These are phyloP conservation scores for Odontophorus gujanensis DNA, from an alignment of 2,113 vertebrate genomes.

Conservation along the genomic window DNA sequence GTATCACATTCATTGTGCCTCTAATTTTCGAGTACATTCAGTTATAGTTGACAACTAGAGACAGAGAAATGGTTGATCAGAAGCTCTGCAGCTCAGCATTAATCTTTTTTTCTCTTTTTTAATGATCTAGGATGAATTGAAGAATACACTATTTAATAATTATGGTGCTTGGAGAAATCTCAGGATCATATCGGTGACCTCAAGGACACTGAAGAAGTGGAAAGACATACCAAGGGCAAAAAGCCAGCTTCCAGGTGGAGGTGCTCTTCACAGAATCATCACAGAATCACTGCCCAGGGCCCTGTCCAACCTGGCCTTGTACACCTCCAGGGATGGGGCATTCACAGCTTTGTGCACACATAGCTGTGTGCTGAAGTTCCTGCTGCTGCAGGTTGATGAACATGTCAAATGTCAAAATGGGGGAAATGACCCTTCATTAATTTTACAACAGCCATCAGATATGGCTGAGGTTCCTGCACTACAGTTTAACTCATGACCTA, in stretches of 20 bases:
- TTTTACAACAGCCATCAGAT: background rate
- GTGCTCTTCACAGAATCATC: background rate
- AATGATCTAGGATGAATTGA: background rate
- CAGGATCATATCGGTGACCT: background rate
- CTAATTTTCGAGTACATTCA: background rate
- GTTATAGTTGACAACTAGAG: too few relatives aligned
- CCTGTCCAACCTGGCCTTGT: too few relatives aligned
- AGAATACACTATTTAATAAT: background rate
- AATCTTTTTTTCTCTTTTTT: background rate
- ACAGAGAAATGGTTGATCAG: background rate
- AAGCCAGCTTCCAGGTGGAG: background rate
- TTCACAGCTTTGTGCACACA: too few relatives aligned
- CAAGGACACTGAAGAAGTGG: background rate
- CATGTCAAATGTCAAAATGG: rapidly evolving
- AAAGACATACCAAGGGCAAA: background rate
- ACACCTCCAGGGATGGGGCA: too few relatives aligned
- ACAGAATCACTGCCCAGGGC: background rate
- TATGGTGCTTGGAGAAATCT: background rate
- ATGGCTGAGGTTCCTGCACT: background rate
- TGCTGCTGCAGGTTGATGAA: background rate
- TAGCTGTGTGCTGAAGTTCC: background rate
- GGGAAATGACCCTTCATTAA: background rate
- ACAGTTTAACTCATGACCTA: background rate
- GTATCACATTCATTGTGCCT: rapidly evolving
- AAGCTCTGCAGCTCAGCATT: background rate